Evolutionary conservation across 2,888 invertebrate species (phyloP), one percentile per base, ranked within the genome.

Genomic region (Drosophila mimica): DNA sequence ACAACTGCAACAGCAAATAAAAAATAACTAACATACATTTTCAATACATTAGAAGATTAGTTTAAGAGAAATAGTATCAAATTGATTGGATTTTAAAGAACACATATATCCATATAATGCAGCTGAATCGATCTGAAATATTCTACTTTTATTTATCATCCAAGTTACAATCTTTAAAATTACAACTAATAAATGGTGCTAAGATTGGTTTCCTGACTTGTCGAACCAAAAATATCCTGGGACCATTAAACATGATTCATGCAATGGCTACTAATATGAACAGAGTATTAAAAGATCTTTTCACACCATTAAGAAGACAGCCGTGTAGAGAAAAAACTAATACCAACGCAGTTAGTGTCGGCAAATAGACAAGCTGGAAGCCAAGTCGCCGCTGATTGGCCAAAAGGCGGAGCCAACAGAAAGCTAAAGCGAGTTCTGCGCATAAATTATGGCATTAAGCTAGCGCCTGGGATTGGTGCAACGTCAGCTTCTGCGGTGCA

Each of bases 391-490:
- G 79, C 90, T 88, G 87, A 88, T 88, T 88, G 88, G 90, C 83
- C 77, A 83, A 85, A 79, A 90, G 88, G 88, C 90, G 88, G 88
- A 90, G 88, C 82, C 81, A 83, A 68, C 64, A 63, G 20, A 54
- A 36, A 36, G 34, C 25, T 58, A 54, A 74, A 79, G 71, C 83
- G 49, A 82, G 90, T 89, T 88, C 86, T 74, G 79, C 81, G 89
- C 91, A 91, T 89, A 89, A 91, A 91, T 89, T 89, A 89, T 89
- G 89, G 89, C 87, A 91, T 81, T 86, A 88, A 83, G 80, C 88
- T 89, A 82, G 85, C 83, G 91, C 72, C 87, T 91, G 85, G 91
- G 91, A 91, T 91, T 91, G 91, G 90, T 88, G 91, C 91, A 20
- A n/a, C 25, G 25, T 17, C 56, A 66, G 72, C 71, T 34, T 51